Evolutionary conservation across 2,888 invertebrate species (phyloP), one percentile per base, ranked within the genome.

Genomic region (Hipparchia sbordonii): DNA sequence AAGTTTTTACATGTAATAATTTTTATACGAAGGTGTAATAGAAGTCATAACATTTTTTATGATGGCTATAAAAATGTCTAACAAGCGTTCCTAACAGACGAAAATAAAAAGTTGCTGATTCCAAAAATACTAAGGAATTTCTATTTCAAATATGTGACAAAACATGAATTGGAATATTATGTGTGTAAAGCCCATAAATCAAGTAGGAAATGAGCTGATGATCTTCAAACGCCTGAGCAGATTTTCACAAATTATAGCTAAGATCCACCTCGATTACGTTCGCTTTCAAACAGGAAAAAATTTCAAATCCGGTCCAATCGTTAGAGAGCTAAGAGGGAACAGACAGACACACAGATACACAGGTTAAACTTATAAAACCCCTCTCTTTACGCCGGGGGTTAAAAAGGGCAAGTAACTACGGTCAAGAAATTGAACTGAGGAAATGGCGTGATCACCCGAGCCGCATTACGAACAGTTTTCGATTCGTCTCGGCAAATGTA

Each of bases 401-500:
- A 71, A 56, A 6, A 54, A 57, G 56, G 39, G 61, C 52, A 57
- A 45, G 46, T 54, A 59, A 70, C 57, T 56, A 48, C 70, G 70
- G 60, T 70, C 59, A 68, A 33, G 69, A 57, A 69, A 72, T 51
- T 23, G 46, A 59, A 7, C 59, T 68, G 52, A 70, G 54, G 52
- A 54, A 68, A 73, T 72, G 23, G 23, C 23, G 70, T 75, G 78
- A 81, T 82, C 70, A 86, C 86, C 86, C 84, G 86, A 83, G 79
- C 82, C 82, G 79, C 84, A 86, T 87, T 84, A 85, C 79, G 77
- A 76, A 78, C 80, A 84, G 84, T 86, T 87, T 85, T 73, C 83
- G 82, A 90, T 90, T 87, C 82, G 90, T 84, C 85, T 84, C 83
- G 85, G 84, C 78, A 76, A 76, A 74, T 76, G 72, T 75, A 71